Percentiles rank a stretch among this genome's conserved stretches.
Evolutionary conservation across 2,797 vertebrate genomes (phyloP).

Genomic region (Pangasius sanitwongsei): DNA sequence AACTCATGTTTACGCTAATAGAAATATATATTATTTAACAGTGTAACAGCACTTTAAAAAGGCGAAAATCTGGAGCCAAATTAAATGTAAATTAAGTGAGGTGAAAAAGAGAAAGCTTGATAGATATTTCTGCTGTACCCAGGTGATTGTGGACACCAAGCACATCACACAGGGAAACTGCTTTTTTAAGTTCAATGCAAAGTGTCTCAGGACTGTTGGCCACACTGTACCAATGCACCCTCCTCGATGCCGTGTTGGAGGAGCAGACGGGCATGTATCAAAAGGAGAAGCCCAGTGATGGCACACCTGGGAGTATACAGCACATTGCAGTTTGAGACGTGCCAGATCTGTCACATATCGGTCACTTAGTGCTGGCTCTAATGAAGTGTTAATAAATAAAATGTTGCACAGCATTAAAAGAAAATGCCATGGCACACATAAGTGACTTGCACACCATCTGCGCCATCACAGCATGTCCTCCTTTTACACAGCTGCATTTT

Average conservation of each 20-base stretch:
- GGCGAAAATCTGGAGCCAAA: background rate
- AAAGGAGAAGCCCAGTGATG: background rate
- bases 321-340: background rate
- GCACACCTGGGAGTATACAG: background rate
- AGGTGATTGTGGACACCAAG: no score
- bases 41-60: background rate
- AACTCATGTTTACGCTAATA: background rate
- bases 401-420: background rate
- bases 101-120: background rate
- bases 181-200: background rate
- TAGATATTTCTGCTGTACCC: background rate
- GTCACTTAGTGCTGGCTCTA: background rate
- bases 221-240: background rate
- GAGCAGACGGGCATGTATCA: background rate
- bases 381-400: background rate
- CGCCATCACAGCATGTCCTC: background rate
- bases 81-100: background rate
- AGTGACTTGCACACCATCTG: background rate
- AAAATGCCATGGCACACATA: background rate
- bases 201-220: background rate
- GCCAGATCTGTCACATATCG: background rate
- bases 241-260: background rate
- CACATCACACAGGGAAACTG: background rate
- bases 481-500: background rate
- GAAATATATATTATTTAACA: background rate